A percentile compares a stretch with the other conserved stretches of the same genome.
Evolutionary conservation across 2,797 vertebrate species (phyloP).

Genomic region (Amblyraja radiata): DNA sequence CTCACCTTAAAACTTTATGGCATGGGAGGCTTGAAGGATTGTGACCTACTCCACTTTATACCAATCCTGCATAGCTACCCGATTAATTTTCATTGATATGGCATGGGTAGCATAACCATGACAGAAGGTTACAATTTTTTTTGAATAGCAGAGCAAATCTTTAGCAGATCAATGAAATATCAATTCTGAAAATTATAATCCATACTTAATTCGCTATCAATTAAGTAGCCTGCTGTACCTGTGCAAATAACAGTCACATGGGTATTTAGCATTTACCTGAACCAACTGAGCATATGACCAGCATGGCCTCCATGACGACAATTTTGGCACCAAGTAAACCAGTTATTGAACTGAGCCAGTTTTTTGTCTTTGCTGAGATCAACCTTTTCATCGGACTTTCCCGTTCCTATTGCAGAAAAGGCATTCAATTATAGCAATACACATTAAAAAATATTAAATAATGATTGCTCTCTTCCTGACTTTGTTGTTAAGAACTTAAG

Average conservation of each 20-base stretch:
- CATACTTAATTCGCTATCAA: not conserved
- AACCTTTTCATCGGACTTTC: constrained; percentile 91
- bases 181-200: not conserved
- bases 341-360: constrained; percentile 95
- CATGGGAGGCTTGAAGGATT: too few relatives aligned
- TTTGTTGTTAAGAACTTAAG: not conserved
- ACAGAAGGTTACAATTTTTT: not conserved
- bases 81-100: not conserved
- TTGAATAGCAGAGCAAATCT: too few relatives aligned
- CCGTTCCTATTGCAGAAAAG: constrained; percentile 63
- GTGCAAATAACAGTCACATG: not conserved
- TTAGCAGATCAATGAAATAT: not conserved
- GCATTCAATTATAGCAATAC: not conserved
- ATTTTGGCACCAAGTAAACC: constrained; percentile 99
- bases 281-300: constrained; percentile 98
- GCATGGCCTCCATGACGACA: constrained; percentile 95
- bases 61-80: not conserved
- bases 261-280: constrained; percentile 68
- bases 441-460: not conserved
- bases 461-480: not conserved
- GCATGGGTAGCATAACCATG: not conserved
- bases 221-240: not conserved
- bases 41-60: not conserved
- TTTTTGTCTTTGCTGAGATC: constrained; percentile 95
- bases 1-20: too few relatives aligned